phyloP scores from a whole-genome alignment of 2,113 vertebrate species.

The Madoqua kirkii region DNA sequence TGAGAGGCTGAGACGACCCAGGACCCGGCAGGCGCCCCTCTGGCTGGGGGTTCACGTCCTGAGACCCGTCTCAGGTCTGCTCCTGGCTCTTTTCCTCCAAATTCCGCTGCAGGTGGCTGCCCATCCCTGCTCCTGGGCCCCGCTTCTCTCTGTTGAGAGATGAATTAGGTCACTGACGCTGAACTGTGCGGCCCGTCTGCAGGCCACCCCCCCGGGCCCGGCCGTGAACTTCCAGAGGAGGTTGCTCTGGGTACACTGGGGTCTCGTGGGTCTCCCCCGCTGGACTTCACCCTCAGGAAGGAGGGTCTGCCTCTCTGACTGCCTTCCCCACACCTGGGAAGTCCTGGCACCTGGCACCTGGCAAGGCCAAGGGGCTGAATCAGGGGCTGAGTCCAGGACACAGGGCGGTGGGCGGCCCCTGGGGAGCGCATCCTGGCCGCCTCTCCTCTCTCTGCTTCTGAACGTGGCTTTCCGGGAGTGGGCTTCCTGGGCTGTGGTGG shows the following conservation, averaged over 20 bases:
- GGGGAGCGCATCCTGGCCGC: fast-evolving
- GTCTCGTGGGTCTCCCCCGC: background rate
- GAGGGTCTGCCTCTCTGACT: background rate
- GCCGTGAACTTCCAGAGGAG: fast-evolving
- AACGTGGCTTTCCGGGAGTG: background rate
- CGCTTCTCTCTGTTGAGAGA: background rate
- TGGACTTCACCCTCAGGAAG: background rate
- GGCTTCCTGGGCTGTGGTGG: no score
- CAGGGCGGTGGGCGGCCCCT: fast-evolving
- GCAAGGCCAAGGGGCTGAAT: background rate
- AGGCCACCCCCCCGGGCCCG: fast-evolving
- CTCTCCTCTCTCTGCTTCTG: background rate
- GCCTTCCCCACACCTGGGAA: background rate
- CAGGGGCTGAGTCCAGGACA: background rate
- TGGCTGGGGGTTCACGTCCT: fast-evolving
- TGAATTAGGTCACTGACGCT: fast-evolving
- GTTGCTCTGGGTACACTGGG: fast-evolving
- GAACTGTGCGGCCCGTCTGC: fast-evolving
- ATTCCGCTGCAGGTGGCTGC: fast-evolving
- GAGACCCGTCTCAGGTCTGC: background rate
- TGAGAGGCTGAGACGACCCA: fast-evolving
- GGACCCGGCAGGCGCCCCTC: background rate
- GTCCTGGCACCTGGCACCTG: background rate
- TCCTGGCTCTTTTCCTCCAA: background rate
- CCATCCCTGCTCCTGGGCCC: no score